Evolutionary conservation across 1,140 invertebrate genomes (phyloP), one percentile per base, ranked within the genome.

Genomic region (Coenobita brevimanus): DNA sequence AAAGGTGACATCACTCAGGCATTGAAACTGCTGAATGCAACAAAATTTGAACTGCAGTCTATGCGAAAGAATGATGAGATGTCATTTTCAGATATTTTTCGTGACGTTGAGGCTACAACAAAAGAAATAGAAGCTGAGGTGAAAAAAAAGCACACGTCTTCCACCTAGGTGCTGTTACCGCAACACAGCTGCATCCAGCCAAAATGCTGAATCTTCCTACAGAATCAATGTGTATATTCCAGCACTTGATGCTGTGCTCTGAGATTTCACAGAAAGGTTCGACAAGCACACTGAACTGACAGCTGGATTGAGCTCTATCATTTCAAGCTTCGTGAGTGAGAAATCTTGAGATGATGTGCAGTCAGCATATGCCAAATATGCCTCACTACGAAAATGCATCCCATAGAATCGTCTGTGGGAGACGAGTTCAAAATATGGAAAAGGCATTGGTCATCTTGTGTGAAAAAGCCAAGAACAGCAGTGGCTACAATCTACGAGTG

Each of bases 291-390:
- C 62, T 64, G 62, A 64, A 64, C 62, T 64, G 62, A 24, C 62
- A 24, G 62, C 62, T 64, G 62, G 62, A 64, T 30, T 64, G 62
- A 64, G 62, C 62, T 64, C 62, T 64, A n/a, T 64, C 62, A 64
- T 64, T 64, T 30, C 62, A 24, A 64, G 62, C 33, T 6, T 64
- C 33, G 62, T 64, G 62, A 6, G 62, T 64, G 62, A 64, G n/a
- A 64, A 64, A 30, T 64, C 62, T 24, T 64, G 62, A 30, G 62
- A 64, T 3, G 62, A 64, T 64, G 62, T 64, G 33, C 62, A 64
- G 33, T 30, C 62, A 24, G 62, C 62, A 64, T 64, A 6, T 64
- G 62, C 21, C 62, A n/a, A n/a, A n/a, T n/a, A n/a, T n/a, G n/a
- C n/a, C n/a, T n/a, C n/a, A n/a, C n/a, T n/a, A n/a, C n/a, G n/a